A percentile compares a stretch with the other conserved stretches of the same genome.
Conservation (phyloP, 2,797 vertebrate species). For the Ctenosaura bakeri region DNA sequence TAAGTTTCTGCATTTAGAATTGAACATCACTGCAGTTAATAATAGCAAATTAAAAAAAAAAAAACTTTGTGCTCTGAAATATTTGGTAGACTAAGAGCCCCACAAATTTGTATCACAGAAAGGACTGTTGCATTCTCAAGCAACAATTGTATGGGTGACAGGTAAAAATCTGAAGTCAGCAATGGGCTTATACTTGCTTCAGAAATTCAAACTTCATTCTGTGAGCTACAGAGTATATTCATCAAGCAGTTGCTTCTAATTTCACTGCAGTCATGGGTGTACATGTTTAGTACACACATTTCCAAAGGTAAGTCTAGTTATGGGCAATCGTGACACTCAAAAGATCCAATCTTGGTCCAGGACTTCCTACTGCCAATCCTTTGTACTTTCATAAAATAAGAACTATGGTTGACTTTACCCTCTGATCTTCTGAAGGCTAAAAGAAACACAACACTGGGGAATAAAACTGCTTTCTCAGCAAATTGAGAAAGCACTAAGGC, state of each 20-base stretch:
- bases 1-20: neutral
- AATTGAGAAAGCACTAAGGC: slow-evolving; percentile 14
- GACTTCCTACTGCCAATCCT: neutral
- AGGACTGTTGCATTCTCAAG: neutral
- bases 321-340: too few species aligned
- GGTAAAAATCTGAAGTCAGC: neutral
- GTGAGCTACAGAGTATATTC: too few species aligned
- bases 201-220: neutral
- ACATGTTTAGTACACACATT: neutral
- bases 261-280: neutral
- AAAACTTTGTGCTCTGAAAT: neutral
- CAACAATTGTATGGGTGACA: neutral
- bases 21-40: neutral
- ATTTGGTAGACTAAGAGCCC: neutral
- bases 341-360: neutral
- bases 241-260: neutral
- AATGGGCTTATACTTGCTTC: neutral
- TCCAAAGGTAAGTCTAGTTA: neutral
- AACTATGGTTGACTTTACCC: neutral
- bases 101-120: neutral
- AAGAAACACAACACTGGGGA: neutral
- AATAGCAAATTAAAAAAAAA: neutral
- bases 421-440: neutral
- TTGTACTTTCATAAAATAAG: neutral
- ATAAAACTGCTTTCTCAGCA: slow-evolving; percentile 46